Evolutionary conservation across 2,888 invertebrate species (phyloP).

Genomic region (Athalia cordata): DNA sequence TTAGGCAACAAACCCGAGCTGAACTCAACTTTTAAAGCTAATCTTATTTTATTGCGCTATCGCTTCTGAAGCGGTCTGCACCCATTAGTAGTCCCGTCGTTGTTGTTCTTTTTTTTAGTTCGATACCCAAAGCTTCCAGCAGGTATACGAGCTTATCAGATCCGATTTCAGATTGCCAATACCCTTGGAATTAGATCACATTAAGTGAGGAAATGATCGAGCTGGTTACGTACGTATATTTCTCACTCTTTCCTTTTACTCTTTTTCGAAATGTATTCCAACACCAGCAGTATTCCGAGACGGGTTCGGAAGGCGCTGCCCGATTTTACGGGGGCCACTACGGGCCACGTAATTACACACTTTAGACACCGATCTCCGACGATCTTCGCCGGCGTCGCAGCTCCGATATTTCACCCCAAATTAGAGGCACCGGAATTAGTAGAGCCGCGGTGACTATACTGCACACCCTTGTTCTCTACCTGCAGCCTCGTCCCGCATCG

Average conservation of each 20-base stretch:
- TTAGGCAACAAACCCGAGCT: conserved; percentile 39
- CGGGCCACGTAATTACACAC: conserved; percentile 44
- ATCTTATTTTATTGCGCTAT: conserved; percentile 29
- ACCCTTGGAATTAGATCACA: neutral
- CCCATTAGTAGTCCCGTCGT: conserved; percentile 3
- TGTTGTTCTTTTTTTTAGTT: neutral
- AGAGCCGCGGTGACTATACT: neutral
- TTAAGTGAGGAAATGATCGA: too few relatives aligned
- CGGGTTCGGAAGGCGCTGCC: conserved; percentile 15
- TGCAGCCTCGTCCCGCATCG: neutral
- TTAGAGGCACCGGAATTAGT: conserved; percentile 31
- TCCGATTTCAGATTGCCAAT: conserved; percentile 16
- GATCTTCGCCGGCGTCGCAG: conserved; percentile 39
- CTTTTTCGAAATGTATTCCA: neutral
- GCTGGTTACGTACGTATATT: neutral
- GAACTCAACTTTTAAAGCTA: conserved; percentile 34
- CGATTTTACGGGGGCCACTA: conserved; percentile 36
- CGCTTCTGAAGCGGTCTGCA: conserved; percentile 20
- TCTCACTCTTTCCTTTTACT: neutral
- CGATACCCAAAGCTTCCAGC: neutral
- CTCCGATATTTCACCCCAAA: conserved; percentile 44
- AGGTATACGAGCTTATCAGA: neutral
- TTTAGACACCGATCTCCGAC: conserved; percentile 43
- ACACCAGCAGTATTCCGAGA: neutral
- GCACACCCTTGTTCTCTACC: neutral